Evolutionary conservation across 2,113 vertebrate genomes (phyloP).

Genomic region (Malurus alboscapulatus): DNA sequence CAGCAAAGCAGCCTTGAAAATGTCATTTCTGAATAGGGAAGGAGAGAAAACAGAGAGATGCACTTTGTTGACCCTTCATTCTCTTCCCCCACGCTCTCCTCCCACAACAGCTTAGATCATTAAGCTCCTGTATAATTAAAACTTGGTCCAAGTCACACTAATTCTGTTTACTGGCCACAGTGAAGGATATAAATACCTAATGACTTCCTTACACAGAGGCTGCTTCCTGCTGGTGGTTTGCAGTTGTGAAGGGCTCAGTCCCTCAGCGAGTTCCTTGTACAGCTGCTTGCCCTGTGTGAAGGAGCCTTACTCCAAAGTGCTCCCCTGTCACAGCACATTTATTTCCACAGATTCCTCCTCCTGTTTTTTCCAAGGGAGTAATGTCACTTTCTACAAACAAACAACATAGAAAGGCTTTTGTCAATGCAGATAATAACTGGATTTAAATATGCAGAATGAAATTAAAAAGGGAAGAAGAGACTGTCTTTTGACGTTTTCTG

Average conservation of each 20-base stretch:
- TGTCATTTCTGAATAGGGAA: background rate
- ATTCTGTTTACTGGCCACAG: slow-evolving; percentile 70
- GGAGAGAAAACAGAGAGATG: slow-evolving; percentile 36
- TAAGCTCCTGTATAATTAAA: slow-evolving; percentile 77
- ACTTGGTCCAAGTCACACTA: slow-evolving; percentile 69
- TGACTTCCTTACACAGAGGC: slow-evolving; percentile 63
- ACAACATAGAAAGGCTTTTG: background rate
- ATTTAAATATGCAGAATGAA: background rate
- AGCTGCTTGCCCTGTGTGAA: background rate
- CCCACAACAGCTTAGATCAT: slow-evolving; percentile 75
- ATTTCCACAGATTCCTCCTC: background rate
- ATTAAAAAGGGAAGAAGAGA: background rate
- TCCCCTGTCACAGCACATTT: background rate
- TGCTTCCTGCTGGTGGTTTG: slow-evolving; percentile 73
- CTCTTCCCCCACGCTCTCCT: slow-evolving; percentile 63
- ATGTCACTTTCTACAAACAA: slow-evolving; percentile 23
- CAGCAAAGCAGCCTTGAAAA: background rate
- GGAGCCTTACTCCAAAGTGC: background rate
- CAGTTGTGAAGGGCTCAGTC: background rate
- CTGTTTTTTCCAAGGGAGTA: background rate
- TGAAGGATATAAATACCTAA: slow-evolving; percentile 75
- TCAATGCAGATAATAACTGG: background rate
- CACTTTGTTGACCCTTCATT: slow-evolving; percentile 61
- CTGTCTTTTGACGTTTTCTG: background rate
- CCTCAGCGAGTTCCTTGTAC: background rate